Evolutionary conservation across 2,888 invertebrate species (phyloP).

Genomic region (Choristoneura rosaceana): DNA sequence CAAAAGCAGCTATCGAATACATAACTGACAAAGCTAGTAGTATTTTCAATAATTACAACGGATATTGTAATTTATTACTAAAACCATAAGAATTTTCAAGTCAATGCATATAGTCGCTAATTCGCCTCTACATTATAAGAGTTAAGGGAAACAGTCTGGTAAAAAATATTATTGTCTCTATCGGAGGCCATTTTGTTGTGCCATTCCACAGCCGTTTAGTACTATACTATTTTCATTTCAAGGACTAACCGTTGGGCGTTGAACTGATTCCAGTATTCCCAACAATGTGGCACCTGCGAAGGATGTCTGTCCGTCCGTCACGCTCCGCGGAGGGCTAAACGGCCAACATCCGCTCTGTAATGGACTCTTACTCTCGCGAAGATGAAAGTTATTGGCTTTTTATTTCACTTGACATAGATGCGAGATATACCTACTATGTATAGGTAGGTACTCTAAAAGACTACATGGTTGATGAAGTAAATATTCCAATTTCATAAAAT

Average conservation of each 20-base stretch:
- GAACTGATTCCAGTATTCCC: conserved; percentile 16
- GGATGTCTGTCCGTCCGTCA: conserved; percentile 46
- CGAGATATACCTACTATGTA: not conserved
- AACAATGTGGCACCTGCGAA: conserved; percentile 23
- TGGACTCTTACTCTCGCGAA: conserved; percentile 43
- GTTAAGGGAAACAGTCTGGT: too few relatives aligned
- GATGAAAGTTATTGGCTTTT: conserved; percentile 38
- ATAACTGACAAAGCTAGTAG: too few relatives aligned
- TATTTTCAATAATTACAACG: too few relatives aligned
- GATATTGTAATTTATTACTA: too few relatives aligned
- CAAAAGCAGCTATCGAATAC: too few relatives aligned
- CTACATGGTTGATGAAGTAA: too few relatives aligned
- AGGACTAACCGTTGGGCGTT: conserved; percentile 31
- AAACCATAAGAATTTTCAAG: too few relatives aligned
- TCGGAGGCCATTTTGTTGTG: not conserved
- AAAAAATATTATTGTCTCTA: not conserved
- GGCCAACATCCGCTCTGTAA: conserved; percentile 34
- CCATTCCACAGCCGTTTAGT: not conserved
- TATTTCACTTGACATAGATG: conserved; percentile 8
- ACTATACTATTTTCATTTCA: conserved; percentile 9
- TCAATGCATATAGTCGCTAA: too few relatives aligned
- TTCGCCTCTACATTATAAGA: too few relatives aligned
- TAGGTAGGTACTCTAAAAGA: too few relatives aligned
- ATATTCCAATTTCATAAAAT: too few relatives aligned
- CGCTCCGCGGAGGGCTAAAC: conserved; percentile 41